A percentile compares a stretch with the other conserved stretches of the same genome.
phyloP scores from a whole-genome alignment of 2,888 invertebrate genomes.

The Abrostola tripartita region DNA sequence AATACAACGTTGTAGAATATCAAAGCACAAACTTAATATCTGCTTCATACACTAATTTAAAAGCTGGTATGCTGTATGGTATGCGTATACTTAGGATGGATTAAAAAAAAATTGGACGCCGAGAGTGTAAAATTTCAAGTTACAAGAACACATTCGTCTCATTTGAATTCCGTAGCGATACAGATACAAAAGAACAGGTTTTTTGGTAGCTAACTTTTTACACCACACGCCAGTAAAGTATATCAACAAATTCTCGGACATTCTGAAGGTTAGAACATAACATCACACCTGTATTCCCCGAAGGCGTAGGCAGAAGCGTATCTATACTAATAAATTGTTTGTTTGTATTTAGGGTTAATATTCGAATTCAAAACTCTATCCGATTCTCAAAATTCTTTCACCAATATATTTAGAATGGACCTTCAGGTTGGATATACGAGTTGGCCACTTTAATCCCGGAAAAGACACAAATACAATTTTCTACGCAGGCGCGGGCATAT shows the following conservation, averaged over 20 bases:
- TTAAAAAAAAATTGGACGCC: conserved; percentile 11
- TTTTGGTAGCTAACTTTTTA: conserved; percentile 18
- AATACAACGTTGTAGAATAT: conserved; percentile 18
- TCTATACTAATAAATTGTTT: no score
- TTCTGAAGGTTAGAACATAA: conserved; percentile 31
- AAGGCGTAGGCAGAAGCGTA: no score
- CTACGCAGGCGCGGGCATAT: no score
- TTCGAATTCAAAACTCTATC: no score
- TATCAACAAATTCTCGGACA: conserved; percentile 21
- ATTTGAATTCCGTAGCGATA: conserved; percentile 42
- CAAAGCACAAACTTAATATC: conserved; percentile 4
- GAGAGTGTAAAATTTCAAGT: conserved; percentile 20
- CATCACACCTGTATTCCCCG: no score
- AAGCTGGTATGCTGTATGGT: not conserved
- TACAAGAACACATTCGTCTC: conserved; percentile 36
- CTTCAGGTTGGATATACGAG: no score
- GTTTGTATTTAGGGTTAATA: no score
- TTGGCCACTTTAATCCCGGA: not conserved
- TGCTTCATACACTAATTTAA: no score
- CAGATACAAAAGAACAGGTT: conserved; percentile 39
- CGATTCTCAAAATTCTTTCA: no score
- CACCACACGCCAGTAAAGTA: conserved; percentile 11
- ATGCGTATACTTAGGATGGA: not conserved
- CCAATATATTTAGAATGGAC: no score
- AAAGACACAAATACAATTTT: conserved; percentile 23